phyloP scores from a whole-genome alignment of 2,113 vertebrate species.

The Myrmecobius fasciatus region DNA sequence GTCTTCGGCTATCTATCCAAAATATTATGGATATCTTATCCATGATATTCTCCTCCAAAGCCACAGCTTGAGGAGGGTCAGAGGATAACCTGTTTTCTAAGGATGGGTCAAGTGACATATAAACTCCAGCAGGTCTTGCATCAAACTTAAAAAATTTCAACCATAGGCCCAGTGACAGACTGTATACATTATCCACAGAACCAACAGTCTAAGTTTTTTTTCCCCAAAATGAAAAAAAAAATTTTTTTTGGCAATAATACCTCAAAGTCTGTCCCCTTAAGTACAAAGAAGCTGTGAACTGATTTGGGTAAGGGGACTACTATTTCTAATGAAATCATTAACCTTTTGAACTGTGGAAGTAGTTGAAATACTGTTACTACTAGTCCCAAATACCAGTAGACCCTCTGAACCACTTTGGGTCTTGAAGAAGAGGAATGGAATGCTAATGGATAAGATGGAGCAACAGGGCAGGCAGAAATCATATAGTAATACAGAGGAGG shows the following conservation, averaged over 20 bases:
- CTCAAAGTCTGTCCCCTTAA: neutral
- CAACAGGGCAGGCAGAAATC: neutral
- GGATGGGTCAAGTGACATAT: neutral
- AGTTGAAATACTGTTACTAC: neutral
- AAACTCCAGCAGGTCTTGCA: neutral
- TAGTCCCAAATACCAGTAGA: neutral
- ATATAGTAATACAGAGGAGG: neutral
- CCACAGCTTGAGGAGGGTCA: neutral
- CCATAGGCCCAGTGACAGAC: neutral
- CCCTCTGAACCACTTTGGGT: neutral
- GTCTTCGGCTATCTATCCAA: neutral
- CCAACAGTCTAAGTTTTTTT: neutral
- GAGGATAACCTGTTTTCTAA: neutral
- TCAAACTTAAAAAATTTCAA: neutral
- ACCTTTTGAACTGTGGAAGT: neutral
- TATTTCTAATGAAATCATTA: neutral
- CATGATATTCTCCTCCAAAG: neutral
- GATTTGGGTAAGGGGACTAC: neutral
- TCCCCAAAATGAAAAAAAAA: neutral
- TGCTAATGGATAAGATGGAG: neutral
- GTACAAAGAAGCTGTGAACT: neutral
- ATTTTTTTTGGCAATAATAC: neutral
- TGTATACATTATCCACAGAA: neutral
- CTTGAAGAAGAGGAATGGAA: neutral
- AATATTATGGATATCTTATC: neutral